Evolutionary conservation across 2,888 invertebrate genomes (phyloP).

Genomic region (Xestobium rufovillosum): DNA sequence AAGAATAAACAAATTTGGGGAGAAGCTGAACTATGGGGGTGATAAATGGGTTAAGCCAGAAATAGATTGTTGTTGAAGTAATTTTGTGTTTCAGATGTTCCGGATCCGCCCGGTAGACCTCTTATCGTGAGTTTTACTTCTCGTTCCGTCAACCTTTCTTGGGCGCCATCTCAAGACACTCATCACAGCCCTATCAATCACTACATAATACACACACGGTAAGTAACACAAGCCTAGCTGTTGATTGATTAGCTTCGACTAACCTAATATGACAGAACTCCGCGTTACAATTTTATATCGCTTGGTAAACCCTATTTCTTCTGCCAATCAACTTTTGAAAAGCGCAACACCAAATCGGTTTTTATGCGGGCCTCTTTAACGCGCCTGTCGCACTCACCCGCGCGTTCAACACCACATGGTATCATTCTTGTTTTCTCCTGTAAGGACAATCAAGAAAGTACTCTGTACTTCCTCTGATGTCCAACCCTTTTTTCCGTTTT

Average conservation of each 20-base stretch:
- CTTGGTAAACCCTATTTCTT: constrained; percentile 6
- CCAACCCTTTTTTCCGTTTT: too few species aligned
- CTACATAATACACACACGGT: constrained; percentile 68
- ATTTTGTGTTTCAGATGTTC: constrained; percentile 58
- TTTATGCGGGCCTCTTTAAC: too few species aligned
- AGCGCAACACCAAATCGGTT: constrained; percentile 2
- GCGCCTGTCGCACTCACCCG: too few species aligned
- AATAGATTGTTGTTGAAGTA: too few species aligned
- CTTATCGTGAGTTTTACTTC: constrained; percentile 66
- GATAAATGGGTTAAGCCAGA: too few species aligned
- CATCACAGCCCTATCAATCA: constrained; percentile 62
- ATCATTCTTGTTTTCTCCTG: too few species aligned
- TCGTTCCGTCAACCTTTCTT: constrained; percentile 64
- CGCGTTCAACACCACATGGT: too few species aligned
- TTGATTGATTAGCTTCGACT: neutral
- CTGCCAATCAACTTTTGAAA: constrained; percentile 7
- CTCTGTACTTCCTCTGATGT: too few species aligned
- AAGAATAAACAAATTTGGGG: too few species aligned
- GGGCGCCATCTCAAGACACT: constrained; percentile 63
- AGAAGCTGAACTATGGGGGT: too few species aligned
- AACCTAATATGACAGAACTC: neutral
- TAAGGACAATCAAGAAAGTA: too few species aligned
- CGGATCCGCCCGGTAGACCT: constrained; percentile 64
- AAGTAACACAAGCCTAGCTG: constrained; percentile 41
- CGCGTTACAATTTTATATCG: constrained; percentile 4